Conservation (phyloP, 2,888 invertebrate genomes). For the Chirona hameri region DNA sequence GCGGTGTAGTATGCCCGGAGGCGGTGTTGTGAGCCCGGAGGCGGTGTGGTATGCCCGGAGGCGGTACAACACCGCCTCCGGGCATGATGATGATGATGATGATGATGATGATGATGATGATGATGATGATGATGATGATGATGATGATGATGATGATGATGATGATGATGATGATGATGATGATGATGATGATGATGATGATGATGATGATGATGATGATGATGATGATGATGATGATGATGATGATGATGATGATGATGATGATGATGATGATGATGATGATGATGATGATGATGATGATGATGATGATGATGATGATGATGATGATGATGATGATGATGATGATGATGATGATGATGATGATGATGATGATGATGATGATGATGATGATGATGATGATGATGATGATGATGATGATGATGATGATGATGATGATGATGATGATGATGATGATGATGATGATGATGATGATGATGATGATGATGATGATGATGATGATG, state of each 20-base stretch:
- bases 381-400: background rate
- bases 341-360: background rate
- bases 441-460: background rate
- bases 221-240: background rate
- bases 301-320: constrained; percentile 6
- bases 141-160: background rate
- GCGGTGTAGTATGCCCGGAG: too few relatives aligned
- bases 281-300: constrained; percentile 23
- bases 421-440: constrained; percentile 1
- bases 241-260: background rate
- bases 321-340: constrained; percentile 26
- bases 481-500: background rate
- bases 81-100: background rate
- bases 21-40: too few relatives aligned
- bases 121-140: background rate
- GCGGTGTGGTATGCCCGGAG: too few relatives aligned
- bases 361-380: constrained; percentile 12
- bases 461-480: background rate
- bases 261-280: background rate
- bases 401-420: constrained; percentile 2
- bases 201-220: background rate
- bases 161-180: background rate
- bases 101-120: constrained; percentile 1
- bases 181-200: background rate
- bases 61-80: background rate